phyloP scores from a whole-genome alignment of 1,140 invertebrate species.

The Plectrocnemia conspersa region DNA sequence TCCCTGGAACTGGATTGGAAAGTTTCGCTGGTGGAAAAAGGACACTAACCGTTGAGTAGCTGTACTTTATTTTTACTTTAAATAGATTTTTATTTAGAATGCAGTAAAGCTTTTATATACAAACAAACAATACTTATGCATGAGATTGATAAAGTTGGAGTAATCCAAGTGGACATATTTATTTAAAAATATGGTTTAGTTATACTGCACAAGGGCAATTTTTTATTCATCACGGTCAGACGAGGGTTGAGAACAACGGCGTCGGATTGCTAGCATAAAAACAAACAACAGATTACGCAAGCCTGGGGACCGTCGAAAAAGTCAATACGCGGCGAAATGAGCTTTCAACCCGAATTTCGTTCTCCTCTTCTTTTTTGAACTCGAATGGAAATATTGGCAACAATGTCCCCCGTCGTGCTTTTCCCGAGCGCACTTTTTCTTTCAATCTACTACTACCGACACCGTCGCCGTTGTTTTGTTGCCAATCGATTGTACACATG shows the following conservation, averaged over 20 bases:
- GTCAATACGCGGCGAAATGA: constrained; percentile 21
- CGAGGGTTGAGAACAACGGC: background rate
- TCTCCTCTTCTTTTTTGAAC: too few species aligned
- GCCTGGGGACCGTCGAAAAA: constrained; percentile 13
- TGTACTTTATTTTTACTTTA: too few species aligned
- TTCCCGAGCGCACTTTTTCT: constrained; percentile 4
- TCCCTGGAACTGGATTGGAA: too few species aligned
- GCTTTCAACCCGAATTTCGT: constrained; percentile 10
- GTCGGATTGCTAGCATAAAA: constrained; percentile 2
- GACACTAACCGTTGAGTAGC: too few species aligned
- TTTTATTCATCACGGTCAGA: too few species aligned
- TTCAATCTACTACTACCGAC: constrained; percentile 1
- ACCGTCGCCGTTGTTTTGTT: too few species aligned
- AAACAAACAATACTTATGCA: background rate
- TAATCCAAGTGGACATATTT: background rate
- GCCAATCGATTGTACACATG: too few species aligned
- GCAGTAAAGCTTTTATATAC: background rate
- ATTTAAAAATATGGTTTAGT: background rate
- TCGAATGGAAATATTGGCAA: too few species aligned
- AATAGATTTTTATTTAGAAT: background rate
- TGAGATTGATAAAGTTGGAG: background rate
- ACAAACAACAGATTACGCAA: constrained; percentile 15
- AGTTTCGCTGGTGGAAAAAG: too few species aligned
- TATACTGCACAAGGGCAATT: too few species aligned
- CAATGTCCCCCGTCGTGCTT: too few species aligned